Evolutionary conservation across 1,140 invertebrate genomes (phyloP), one percentile per base, ranked within the genome.

Genomic region (Monochamus saltuarius): DNA sequence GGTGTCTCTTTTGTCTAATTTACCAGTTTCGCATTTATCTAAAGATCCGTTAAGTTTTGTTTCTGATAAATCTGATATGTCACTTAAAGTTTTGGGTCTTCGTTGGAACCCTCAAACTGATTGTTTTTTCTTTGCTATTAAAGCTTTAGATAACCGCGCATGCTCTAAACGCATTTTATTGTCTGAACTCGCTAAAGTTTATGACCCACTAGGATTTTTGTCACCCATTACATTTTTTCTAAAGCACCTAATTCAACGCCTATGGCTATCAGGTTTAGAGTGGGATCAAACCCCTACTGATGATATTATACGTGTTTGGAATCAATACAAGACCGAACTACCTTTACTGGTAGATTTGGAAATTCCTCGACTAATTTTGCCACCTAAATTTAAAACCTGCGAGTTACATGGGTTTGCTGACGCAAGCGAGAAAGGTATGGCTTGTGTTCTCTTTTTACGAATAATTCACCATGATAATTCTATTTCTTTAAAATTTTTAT

Each of bases 1-100:
- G 69, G 64, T 57, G 58, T 8, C 29, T 35, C 10, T 50, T 22
- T 29, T 50, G 46, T 61, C 16, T n/a, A 63, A 7, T 40, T 71
- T 39, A 14, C 14, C n/a, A 9, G 42, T 13, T 6, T 42, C 7
- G 14, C 40, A 42, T 3, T 38, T 22, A 7, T 35, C 34, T 13
- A 57, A n/a, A 35, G n/a, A 13, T 13, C 40, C 22, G n/a, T 9
- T 49, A 22, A 11, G n/a, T n/a, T 49, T 17, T 13, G 17, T 38
- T 45, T 55, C 53, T 6, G 16, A 17, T 22, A 39, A 14, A 10
- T 36, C 10, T 58, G 34, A 19, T 10, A n/a, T 13, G 10, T 10
- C 42, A n/a, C 4, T 55, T 3, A 57, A 47, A 34, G 40, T 49
- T 11, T 57, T 57, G 37, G 55, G 45, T 8, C 29, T 57, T n/a